phyloP scores from a whole-genome alignment of 1,140 invertebrate species.

The Drosophila teissieri region DNA sequence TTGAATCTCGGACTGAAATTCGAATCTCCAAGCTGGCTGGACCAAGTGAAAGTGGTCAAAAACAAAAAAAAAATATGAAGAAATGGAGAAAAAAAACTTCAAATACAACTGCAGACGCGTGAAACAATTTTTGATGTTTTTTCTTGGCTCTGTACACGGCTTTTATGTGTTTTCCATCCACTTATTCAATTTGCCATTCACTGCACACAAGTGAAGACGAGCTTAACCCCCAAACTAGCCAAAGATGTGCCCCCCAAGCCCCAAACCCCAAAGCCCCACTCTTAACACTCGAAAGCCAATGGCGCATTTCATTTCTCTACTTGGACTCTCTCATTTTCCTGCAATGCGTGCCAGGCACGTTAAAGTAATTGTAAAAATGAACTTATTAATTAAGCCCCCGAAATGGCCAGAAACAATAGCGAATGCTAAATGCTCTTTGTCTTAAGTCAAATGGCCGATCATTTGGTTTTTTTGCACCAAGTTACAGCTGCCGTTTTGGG shows the following conservation, averaged over 20 bases:
- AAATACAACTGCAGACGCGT: slow-evolving; percentile 68
- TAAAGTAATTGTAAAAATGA: slow-evolving; percentile 46
- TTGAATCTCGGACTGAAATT: slow-evolving; percentile 9
- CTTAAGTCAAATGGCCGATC: slow-evolving; percentile 8
- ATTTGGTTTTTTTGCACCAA: slow-evolving; percentile 1
- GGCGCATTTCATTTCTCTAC: slow-evolving; percentile 68
- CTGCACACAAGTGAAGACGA: slow-evolving; percentile 63
- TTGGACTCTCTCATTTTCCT: slow-evolving; percentile 36
- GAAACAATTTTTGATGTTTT: slow-evolving; percentile 73
- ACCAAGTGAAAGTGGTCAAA: slow-evolving; percentile 75
- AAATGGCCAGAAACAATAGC: slow-evolving; percentile 10
- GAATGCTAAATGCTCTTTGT: slow-evolving; percentile 44
- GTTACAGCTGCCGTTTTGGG: slow-evolving; percentile 1
- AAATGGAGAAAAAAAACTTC: slow-evolving; percentile 5
- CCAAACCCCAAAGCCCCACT: background rate
- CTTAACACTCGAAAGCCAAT: slow-evolving; percentile 47
- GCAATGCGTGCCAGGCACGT: slow-evolving; percentile 48
- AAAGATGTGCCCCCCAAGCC: background rate
- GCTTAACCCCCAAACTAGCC: slow-evolving; percentile 9
- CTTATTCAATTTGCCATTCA: slow-evolving; percentile 80
- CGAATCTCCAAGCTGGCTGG: slow-evolving; percentile 28
- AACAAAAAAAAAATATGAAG: slow-evolving; percentile 1
- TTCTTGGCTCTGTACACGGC: slow-evolving; percentile 38
- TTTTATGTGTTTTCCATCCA: slow-evolving; percentile 66
- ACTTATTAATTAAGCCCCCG: slow-evolving; percentile 53